phyloP scores from a whole-genome alignment of 1,140 invertebrate genomes.

The Drosophila micromelanica region DNA sequence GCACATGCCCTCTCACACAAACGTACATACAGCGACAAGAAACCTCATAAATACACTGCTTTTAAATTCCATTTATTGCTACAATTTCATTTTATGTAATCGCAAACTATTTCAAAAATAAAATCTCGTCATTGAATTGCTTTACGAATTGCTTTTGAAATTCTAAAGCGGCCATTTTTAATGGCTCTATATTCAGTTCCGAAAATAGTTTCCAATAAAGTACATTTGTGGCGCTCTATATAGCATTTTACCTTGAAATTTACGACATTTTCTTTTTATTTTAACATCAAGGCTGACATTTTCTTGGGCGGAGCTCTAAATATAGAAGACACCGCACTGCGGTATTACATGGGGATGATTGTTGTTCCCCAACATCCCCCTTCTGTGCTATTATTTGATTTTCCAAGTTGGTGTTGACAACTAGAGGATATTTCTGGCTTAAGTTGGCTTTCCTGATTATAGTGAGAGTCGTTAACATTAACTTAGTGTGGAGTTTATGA shows the following conservation, averaged over 20 bases:
- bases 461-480: conserved; percentile 4
- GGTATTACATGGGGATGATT: conserved; percentile 40
- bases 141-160: conserved; percentile 35
- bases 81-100: conserved; percentile 68
- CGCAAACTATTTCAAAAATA: conserved; percentile 48
- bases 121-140: conserved; percentile 39
- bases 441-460: neutral
- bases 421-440: conserved; percentile 39
- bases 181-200: conserved; percentile 46
- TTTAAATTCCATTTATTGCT: conserved; percentile 69
- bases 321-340: conserved; percentile 22
- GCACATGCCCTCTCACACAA: conserved; percentile 25
- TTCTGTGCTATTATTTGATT: conserved; percentile 42
- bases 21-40: conserved; percentile 21
- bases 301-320: conserved; percentile 46
- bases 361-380: conserved; percentile 26
- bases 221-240: conserved; percentile 4
- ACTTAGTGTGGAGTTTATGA: conserved; percentile 2
- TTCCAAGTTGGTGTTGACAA: conserved; percentile 65
- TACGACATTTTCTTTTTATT: conserved; percentile 64
- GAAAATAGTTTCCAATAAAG: conserved; percentile 17
- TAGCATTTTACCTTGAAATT: conserved; percentile 66
- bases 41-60: conserved; percentile 37
- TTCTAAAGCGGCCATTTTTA: conserved; percentile 55
- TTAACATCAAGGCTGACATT: conserved; percentile 52